These are phyloP conservation scores for Catocala nupta DNA, from an alignment of 2,888 invertebrate species.

Conservation along the genomic window DNA sequence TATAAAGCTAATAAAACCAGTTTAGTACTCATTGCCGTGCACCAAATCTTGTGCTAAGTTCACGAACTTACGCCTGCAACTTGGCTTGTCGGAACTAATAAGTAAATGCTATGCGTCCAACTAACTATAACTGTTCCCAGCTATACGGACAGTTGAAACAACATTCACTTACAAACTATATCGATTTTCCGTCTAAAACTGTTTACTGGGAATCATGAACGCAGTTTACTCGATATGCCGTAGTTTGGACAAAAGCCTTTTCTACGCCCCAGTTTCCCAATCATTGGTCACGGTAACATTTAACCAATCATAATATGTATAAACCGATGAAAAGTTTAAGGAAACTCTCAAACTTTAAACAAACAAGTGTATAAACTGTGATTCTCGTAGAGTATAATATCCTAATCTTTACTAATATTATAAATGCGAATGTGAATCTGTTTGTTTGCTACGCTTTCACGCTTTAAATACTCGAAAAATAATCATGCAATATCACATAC, in stretches of 20 bases:
- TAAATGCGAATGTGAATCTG: too few relatives aligned
- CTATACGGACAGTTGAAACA: constrained; percentile 54
- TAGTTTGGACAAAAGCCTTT: neutral
- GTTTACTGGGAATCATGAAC: constrained; percentile 5
- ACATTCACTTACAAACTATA: constrained; percentile 46
- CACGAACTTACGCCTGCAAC: constrained; percentile 48
- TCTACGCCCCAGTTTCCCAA: too few relatives aligned
- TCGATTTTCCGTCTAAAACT: constrained; percentile 48
- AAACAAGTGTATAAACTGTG: too few relatives aligned
- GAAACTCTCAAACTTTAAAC: too few relatives aligned
- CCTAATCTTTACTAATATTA: too few relatives aligned
- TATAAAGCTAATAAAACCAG: constrained; percentile 49
- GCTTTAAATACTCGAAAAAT: too few relatives aligned
- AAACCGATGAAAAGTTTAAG: too few relatives aligned
- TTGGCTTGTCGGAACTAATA: constrained; percentile 64
- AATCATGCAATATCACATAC: too few relatives aligned
- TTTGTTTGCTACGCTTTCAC: too few relatives aligned
- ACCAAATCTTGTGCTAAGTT: constrained; percentile 45
- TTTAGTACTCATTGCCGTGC: constrained; percentile 49
- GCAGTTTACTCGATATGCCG: neutral
- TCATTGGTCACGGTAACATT: too few relatives aligned
- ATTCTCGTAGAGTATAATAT: too few relatives aligned
- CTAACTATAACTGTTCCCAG: constrained; percentile 55
- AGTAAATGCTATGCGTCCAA: constrained; percentile 63
- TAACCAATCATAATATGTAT: too few relatives aligned